Evolutionary conservation across 2,113 vertebrate species (phyloP).

Genomic region (Oreocharis arfaki): DNA sequence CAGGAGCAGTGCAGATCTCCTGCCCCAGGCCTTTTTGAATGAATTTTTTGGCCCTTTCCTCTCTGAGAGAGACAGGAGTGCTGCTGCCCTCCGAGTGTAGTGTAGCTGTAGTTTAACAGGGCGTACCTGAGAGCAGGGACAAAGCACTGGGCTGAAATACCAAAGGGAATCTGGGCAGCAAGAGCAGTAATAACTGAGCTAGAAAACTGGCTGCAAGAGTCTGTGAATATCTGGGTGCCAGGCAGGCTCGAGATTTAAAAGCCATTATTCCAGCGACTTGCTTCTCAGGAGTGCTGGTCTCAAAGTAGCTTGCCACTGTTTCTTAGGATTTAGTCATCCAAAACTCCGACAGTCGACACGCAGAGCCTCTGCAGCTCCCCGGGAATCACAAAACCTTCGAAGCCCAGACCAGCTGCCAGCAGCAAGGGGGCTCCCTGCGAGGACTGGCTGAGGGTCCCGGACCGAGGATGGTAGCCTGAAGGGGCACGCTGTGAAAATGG

Average conservation of each 20-base stretch:
- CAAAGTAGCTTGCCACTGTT: background rate
- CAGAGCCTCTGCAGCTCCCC: background rate
- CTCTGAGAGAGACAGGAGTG: background rate
- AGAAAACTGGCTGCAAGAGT: background rate
- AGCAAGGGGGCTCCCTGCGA: background rate
- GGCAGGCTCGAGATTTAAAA: background rate
- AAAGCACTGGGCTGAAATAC: background rate
- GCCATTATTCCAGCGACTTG: background rate
- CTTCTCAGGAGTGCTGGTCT: background rate
- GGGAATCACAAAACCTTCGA: background rate
- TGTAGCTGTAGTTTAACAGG: background rate
- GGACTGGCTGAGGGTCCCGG: background rate
- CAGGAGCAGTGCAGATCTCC: background rate
- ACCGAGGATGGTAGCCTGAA: no score
- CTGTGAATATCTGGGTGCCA: background rate
- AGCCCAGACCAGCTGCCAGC: background rate
- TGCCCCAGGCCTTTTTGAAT: background rate
- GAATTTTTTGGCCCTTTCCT: background rate
- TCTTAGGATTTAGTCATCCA: conserved; percentile 21
- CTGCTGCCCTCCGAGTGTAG: background rate
- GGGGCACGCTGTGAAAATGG: no score
- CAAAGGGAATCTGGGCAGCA: background rate
- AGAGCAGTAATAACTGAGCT: background rate
- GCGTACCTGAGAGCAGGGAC: background rate
- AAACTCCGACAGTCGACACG: background rate